Evolutionary conservation across 2,797 vertebrate species (phyloP).

Genomic region (Poecilia picta): DNA sequence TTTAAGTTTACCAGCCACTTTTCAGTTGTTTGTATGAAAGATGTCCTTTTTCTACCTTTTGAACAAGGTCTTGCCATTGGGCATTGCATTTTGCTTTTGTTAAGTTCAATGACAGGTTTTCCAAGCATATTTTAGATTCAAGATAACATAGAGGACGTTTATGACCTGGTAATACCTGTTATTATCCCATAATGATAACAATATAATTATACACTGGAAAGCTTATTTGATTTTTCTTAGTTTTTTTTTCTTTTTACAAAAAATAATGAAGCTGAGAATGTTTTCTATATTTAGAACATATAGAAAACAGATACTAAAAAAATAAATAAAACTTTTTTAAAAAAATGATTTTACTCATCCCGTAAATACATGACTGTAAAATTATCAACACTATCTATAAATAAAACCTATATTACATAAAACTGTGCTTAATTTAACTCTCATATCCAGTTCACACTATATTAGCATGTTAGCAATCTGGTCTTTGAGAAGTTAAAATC

Average conservation of each 20-base stretch:
- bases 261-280: background rate
- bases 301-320: background rate
- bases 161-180: background rate
- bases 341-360: background rate
- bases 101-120: background rate
- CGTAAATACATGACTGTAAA: background rate
- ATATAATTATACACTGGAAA: background rate
- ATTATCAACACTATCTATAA: background rate
- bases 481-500: background rate
- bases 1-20: background rate
- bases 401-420: background rate
- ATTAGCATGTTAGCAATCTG: background rate
- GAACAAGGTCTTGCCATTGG: background rate
- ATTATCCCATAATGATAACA: background rate
- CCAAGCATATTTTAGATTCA: background rate
- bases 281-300: background rate
- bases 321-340: background rate
- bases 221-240: background rate
- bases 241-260: background rate
- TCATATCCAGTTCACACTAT: background rate
- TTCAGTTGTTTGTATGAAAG: background rate
- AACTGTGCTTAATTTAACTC: background rate
- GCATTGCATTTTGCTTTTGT: background rate
- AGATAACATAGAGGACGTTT: background rate
- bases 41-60: background rate